A percentile compares a stretch with the other conserved stretches of the same genome.
Conservation (phyloP, 92 coral and sea anemone species). For the Montipora capitata region DNA sequence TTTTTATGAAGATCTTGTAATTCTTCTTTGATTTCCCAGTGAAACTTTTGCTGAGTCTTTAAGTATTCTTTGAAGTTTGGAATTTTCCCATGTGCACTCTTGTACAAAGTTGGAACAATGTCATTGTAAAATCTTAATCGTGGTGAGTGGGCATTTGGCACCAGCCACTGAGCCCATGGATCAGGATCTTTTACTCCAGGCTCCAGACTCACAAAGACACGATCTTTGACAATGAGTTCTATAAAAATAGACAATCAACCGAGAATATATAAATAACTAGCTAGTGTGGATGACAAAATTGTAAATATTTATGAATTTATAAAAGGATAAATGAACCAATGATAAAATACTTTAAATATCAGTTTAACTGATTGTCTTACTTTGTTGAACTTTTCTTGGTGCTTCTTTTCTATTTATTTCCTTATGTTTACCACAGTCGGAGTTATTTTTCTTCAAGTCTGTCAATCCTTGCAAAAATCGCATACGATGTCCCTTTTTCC, state of each 20-base stretch:
- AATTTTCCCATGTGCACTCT: no score
- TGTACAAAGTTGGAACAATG: no score
- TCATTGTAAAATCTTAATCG: slow-evolving; percentile 4
- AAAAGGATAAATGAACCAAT: background rate
- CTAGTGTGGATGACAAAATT: slow-evolving; percentile 13
- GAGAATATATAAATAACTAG: background rate
- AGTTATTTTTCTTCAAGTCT: slow-evolving; percentile 16
- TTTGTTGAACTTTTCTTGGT: slow-evolving; percentile 21
- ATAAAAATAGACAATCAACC: background rate
- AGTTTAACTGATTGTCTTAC: background rate
- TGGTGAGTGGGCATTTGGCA: slow-evolving; percentile 35
- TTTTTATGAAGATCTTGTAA: no score
- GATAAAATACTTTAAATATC: background rate
- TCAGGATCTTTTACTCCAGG: slow-evolving; percentile 31
- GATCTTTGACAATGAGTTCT: slow-evolving; percentile 26
- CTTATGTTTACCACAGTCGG: background rate
- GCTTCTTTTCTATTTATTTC: background rate
- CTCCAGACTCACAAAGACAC: slow-evolving; percentile 28
- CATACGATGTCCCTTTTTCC: slow-evolving; percentile 29
- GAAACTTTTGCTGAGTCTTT: no score
- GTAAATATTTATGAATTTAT: background rate
- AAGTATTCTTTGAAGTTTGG: no score
- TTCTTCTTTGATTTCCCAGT: no score
- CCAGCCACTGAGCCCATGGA: background rate
- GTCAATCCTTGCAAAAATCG: slow-evolving; percentile 42